A percentile compares a stretch with the other conserved stretches of the same genome.
Conservation (phyloP, 1,140 invertebrate species). For the Leptestheria dahalacensis region DNA sequence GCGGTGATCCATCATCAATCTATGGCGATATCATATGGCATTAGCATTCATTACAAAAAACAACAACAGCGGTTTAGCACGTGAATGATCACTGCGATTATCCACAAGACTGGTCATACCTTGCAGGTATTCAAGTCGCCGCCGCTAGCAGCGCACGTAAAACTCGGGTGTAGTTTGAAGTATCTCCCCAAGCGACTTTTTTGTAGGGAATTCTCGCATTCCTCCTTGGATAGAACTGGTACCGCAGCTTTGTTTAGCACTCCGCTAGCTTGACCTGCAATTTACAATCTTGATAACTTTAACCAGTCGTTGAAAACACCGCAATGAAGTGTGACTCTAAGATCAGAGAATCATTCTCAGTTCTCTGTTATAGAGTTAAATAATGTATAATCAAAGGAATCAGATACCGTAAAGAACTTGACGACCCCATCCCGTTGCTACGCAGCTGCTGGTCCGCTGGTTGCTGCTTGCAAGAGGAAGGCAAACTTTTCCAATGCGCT, state of each 20-base stretch:
- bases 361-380: background rate
- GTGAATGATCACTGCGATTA: too few relatives aligned
- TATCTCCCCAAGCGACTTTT: slow-evolving; percentile 27
- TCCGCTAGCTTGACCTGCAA: slow-evolving; percentile 28
- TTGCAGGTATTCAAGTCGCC: slow-evolving; percentile 53
- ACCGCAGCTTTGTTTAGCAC: slow-evolving; percentile 49
- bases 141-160: slow-evolving; percentile 27
- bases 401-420: slow-evolving; percentile 49
- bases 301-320: too few relatives aligned
- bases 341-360: too few relatives aligned
- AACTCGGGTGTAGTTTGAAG: slow-evolving; percentile 29
- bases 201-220: slow-evolving; percentile 35
- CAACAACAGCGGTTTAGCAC: too few relatives aligned
- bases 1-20: slow-evolving; percentile 58
- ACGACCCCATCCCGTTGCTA: slow-evolving; percentile 68
- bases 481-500: slow-evolving; percentile 37
- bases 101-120: slow-evolving; percentile 41
- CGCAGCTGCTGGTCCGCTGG: slow-evolving; percentile 35
- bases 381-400: slow-evolving; percentile 4
- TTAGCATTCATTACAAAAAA: too few relatives aligned
- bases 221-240: slow-evolving; percentile 38
- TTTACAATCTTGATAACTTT: background rate
- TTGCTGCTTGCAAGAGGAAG: slow-evolving; percentile 58
- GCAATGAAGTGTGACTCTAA: too few relatives aligned
- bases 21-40: slow-evolving; percentile 21